A percentile compares a stretch with the other conserved stretches of the same genome.
Conservation (phyloP, 2,797 vertebrate genomes). For the Huso huso region DNA sequence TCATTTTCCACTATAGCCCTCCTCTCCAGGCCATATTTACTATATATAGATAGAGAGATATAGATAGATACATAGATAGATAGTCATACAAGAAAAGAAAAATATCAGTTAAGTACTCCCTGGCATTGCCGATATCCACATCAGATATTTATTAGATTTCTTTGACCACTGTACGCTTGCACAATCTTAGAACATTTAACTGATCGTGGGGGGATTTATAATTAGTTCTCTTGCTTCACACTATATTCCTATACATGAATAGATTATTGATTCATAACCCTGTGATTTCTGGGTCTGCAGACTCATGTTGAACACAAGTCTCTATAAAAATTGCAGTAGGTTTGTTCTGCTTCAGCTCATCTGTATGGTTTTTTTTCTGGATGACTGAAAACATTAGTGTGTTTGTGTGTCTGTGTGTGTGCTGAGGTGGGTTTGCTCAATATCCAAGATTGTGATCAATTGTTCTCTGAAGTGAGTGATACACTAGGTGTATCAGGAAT, state of each 20-base stretch:
- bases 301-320: neutral
- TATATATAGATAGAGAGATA: too few species aligned
- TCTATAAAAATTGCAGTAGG: conserved; percentile 10
- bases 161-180: neutral
- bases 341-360: neutral
- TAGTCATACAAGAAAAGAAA: conserved; percentile 15
- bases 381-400: too few species aligned
- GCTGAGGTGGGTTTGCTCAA: too few species aligned
- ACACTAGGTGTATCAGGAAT: too few species aligned
- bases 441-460: too few species aligned
- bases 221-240: neutral
- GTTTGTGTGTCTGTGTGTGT: too few species aligned
- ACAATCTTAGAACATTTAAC: conserved; percentile 2
- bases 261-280: conserved; percentile 9
- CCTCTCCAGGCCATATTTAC: too few species aligned
- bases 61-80: too few species aligned
- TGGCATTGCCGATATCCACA: neutral
- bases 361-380: too few species aligned
- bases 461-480: too few species aligned
- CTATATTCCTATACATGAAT: conserved; percentile 13
- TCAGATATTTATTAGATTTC: conserved; percentile 12
- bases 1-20: too few species aligned
- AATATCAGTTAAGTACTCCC: conserved; percentile 9
- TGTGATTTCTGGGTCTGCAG: neutral
- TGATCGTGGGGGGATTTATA: conserved; percentile 2